A percentile compares a stretch with the other conserved stretches of the same genome.
Conservation (phyloP, 2,113 vertebrate species). For the Tupaia tana region DNA sequence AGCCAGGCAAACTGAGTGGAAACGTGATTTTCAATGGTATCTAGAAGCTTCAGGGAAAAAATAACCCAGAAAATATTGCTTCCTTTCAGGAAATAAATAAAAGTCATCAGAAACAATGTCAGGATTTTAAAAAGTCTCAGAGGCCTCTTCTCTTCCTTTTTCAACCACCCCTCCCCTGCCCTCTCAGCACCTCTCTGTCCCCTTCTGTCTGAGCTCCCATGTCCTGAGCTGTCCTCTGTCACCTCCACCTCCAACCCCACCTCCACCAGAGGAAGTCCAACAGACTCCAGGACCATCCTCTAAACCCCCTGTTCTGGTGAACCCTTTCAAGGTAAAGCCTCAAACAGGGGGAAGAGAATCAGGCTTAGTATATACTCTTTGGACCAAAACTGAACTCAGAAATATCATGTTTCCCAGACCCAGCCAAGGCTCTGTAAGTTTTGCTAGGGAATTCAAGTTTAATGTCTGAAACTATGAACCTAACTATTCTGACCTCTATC, state of each 20-base stretch:
- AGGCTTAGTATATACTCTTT: background rate
- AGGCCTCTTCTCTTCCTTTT: no score
- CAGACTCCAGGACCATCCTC: background rate
- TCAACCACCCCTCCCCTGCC: no score
- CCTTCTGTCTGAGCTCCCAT: background rate
- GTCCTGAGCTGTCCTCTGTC: background rate
- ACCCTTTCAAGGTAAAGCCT: background rate
- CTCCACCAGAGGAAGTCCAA: background rate
- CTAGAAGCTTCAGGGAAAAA: no score
- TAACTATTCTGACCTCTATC: background rate
- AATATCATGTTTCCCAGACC: background rate
- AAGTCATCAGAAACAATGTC: no score
- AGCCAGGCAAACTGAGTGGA: no score
- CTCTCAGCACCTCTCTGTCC: no score
- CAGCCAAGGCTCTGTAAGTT: background rate
- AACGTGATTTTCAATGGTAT: no score
- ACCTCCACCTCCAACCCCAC: background rate
- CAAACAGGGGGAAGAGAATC: background rate
- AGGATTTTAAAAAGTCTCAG: no score
- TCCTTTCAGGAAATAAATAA: no score
- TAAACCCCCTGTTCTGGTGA: background rate
- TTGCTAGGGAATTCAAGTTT: background rate
- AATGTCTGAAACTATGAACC: background rate
- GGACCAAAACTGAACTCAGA: background rate
- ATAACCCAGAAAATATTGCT: no score